phyloP scores from a whole-genome alignment of 2,797 vertebrate genomes.

The Pangasius mekongensis region DNA sequence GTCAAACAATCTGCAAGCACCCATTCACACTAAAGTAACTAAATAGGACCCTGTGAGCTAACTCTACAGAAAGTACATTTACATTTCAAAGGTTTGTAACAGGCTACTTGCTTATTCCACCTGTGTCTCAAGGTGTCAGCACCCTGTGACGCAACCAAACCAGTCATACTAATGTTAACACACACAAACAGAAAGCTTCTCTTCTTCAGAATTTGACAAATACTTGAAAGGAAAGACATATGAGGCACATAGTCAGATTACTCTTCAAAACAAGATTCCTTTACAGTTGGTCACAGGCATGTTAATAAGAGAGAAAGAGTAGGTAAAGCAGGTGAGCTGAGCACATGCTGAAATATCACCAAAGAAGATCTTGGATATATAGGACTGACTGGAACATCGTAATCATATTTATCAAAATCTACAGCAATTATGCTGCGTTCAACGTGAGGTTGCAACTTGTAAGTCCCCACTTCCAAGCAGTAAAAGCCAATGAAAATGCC shows the following conservation, averaged over 20 bases:
- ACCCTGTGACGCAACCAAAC: constrained; percentile 25
- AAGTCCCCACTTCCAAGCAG: neutral
- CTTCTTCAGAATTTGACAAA: constrained; percentile 35
- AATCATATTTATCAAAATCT: neutral
- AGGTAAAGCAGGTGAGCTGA: neutral
- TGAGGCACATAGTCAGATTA: neutral
- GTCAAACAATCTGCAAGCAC: neutral
- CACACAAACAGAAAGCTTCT: constrained; percentile 36
- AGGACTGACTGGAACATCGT: neutral
- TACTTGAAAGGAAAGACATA: constrained; percentile 10
- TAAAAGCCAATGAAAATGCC: neutral
- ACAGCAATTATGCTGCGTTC: neutral
- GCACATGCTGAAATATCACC: neutral
- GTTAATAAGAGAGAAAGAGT: neutral
- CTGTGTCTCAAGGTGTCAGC: neutral
- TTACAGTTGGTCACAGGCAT: neutral
- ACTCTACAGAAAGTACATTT: neutral
- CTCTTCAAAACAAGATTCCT: neutral
- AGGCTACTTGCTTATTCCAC: neutral
- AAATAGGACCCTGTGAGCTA: neutral
- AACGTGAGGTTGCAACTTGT: neutral
- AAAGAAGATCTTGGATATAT: neutral
- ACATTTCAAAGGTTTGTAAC: neutral
- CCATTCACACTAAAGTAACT: neutral
- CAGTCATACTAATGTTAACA: constrained; percentile 32